Conservation (phyloP, 2,888 invertebrate genomes). For the Apomyelois bistriatella region DNA sequence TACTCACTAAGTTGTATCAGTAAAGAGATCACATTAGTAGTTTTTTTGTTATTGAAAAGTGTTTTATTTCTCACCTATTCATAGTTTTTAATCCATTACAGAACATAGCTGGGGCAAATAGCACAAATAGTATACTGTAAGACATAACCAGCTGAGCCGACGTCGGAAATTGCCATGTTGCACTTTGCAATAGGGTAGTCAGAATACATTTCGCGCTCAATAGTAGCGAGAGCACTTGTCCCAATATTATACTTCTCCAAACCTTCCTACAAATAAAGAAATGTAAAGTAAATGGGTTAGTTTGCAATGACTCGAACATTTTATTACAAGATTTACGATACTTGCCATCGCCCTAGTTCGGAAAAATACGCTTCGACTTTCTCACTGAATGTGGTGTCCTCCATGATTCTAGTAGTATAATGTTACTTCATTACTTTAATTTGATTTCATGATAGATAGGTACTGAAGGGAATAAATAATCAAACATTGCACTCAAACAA, state of each 20-base stretch:
- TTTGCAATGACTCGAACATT: neutral
- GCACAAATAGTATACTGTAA: constrained; percentile 86
- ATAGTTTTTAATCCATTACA: constrained; percentile 84
- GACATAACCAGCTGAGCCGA: constrained; percentile 91
- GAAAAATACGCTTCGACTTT: constrained; percentile 84
- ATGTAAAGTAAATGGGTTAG: constrained; percentile 4
- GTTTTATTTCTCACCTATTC: constrained; percentile 73
- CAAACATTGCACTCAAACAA: too few species aligned
- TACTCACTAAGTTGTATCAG: too few species aligned
- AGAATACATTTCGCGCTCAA: constrained; percentile 88
- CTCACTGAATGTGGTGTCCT: constrained; percentile 80
- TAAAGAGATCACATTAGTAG: too few species aligned
- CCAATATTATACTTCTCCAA: constrained; percentile 86
- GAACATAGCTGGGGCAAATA: constrained; percentile 88
- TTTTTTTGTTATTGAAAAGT: too few species aligned
- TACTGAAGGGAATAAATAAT: too few species aligned
- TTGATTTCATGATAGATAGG: neutral
- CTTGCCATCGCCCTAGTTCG: constrained; percentile 85
- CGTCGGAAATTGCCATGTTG: constrained; percentile 85
- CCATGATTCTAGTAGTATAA: constrained; percentile 42
- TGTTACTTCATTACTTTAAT: neutral
- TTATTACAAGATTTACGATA: constrained; percentile 27
- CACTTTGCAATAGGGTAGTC: constrained; percentile 85
- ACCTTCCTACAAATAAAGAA: constrained; percentile 78
- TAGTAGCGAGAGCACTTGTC: constrained; percentile 87